Base-by-base conservation (phyloP, 2,888 invertebrate species). In the Macrosiphum euphorbiae region DNA sequence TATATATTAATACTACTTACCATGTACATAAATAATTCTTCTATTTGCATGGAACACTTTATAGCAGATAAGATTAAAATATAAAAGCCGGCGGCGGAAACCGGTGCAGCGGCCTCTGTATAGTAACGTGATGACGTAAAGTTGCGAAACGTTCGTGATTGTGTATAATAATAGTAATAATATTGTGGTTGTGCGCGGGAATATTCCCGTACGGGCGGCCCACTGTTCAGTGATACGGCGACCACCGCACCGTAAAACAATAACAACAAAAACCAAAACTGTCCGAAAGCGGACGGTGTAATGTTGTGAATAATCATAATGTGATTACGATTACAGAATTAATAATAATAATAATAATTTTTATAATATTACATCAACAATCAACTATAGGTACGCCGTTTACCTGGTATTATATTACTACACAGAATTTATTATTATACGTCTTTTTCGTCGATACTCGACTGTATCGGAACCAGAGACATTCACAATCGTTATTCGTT, bases 221-320 rank as follows among this genome's bases (percentile, higher is more conserved):
- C 92, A 92, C 92, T 78, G 78, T 20, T 78, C 20, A n/a, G 92
- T 88, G 92, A 92, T 92, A 92, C 78, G 78, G 8, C 50, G 67
- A 61, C 47, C 24, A 52, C 26, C 24, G 78, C 67, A 47, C n/a
- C 47, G 52, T 52, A 35, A 52, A n/a, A 86, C 20, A 28, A 61
- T 4, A 47, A 67, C n/a, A 67, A 67, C 47, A 20, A 67, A 47
- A 67, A 67, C n/a, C 16, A 89, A 26, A 58, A 20, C 47, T 11
- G 47, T 52, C 35, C 11, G 10, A n/a, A 47, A 67, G 26, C 7
- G 7, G 44, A 44, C 44, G 44, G 44, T 89, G 20, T n/a, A n/a
- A n/a, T n/a, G n/a, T 91, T 41, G 13, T 13, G 10, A 44, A 52
- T 50, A 35, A 35, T 11, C 35, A 61, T 86, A n/a, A 24, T 58